Percentiles rank a stretch among this genome's conserved stretches.
These are phyloP conservation scores for Onychomys torridus DNA, from an alignment of 2,797 vertebrate genomes.

Conservation along the genomic window DNA sequence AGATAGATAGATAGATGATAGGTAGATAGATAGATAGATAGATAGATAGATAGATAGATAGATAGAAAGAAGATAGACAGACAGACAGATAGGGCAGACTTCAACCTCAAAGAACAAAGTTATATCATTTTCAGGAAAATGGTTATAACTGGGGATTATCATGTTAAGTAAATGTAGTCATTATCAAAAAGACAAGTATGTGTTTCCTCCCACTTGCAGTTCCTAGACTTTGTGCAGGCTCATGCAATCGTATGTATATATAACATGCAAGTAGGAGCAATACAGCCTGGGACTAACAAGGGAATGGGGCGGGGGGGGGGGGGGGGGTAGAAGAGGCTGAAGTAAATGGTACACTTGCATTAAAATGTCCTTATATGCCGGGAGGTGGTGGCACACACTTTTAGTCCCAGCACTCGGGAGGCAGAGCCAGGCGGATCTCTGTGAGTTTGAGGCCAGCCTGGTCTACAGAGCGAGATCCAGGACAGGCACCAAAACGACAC, in stretches of 20 bases:
- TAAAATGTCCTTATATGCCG: background rate
- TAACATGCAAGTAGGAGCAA: background rate
- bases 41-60: too few relatives aligned
- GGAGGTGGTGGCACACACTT: too few relatives aligned
- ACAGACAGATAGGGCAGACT: background rate
- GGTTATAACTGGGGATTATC: background rate
- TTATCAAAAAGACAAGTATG: background rate
- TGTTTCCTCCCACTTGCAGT: background rate
- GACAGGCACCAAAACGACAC: too few relatives aligned
- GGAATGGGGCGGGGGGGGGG: too few relatives aligned
- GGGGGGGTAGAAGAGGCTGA: too few relatives aligned
- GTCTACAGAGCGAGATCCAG: too few relatives aligned
- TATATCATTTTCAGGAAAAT: background rate
- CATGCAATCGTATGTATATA: background rate
- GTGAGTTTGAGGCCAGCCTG: too few relatives aligned
- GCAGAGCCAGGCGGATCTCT: too few relatives aligned
- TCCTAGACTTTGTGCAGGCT: background rate
- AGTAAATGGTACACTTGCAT: background rate
- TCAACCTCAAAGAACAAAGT: background rate
- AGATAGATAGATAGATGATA: background rate
- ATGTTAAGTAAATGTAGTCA: background rate
- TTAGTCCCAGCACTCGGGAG: too few relatives aligned
- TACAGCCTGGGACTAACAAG: background rate
- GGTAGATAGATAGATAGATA: background rate
- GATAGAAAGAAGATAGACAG: background rate